phyloP scores from a whole-genome alignment of 2,888 invertebrate species.

The Nebria salina region DNA sequence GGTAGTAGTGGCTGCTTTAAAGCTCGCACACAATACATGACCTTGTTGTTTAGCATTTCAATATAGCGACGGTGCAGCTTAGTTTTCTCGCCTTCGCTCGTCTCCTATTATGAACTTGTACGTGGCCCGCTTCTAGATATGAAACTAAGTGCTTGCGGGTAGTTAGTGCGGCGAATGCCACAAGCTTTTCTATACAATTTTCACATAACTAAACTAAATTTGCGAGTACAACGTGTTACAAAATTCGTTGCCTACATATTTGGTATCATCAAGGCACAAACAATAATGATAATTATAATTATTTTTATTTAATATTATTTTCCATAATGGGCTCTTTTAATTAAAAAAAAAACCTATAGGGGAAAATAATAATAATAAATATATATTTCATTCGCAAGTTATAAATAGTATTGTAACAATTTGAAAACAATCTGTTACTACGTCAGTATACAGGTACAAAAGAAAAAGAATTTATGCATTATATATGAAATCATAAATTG shows the following conservation, averaged over 20 bases:
- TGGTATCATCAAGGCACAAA: background rate
- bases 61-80: constrained; percentile 13
- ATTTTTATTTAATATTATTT: too few relatives aligned
- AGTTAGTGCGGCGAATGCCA: background rate
- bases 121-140: constrained; percentile 18
- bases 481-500: background rate
- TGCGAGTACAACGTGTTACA: background rate
- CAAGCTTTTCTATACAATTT: constrained; percentile 5
- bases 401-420: background rate
- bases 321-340: too few relatives aligned
- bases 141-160: constrained; percentile 17
- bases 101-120: constrained; percentile 15
- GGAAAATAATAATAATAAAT: too few relatives aligned
- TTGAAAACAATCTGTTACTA: background rate
- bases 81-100: background rate
- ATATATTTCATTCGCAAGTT: too few relatives aligned
- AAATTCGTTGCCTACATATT: background rate
- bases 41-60: constrained; percentile 23
- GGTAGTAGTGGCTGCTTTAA: constrained; percentile 1
- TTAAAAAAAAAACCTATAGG: too few relatives aligned
- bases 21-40: constrained; percentile 13
- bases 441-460: background rate
- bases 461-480: background rate
- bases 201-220: constrained; percentile 6
- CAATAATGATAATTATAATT: too few relatives aligned